Base-by-base conservation (phyloP, 2,888 invertebrate species). In the Oconnorella tubifera region DNA sequence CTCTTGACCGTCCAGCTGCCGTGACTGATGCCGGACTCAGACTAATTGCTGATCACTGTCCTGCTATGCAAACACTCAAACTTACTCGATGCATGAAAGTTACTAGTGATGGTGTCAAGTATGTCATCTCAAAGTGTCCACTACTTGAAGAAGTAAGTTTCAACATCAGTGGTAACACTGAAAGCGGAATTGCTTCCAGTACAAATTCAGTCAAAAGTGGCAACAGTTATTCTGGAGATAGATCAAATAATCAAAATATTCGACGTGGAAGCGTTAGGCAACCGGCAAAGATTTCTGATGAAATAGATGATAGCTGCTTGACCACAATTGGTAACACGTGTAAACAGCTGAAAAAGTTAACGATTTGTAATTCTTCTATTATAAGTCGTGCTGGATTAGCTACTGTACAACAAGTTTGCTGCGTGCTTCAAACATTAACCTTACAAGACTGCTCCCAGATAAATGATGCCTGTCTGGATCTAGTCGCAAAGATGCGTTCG, bases 41-140 rank as follows among this genome's bases (percentile, higher is more conserved):
- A 29, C 31, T 63, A n/a, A 57, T 69, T 4, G 68, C 69, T 10
- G 71, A 71, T 19, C 32, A 65, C 56, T 71, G 69, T 62, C 64
- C 68, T 3, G n/a, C 33, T 25, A 49, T 71, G n/a, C 29, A 25
- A 25, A 59, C 57, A 33, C 56, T 71, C 3, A 65, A 57, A 28
- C 27, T 69, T 27, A 59, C 59, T 49, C 56, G 68, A 33, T 63
- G 61, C 48, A 32, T 50, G 3, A 62, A 58, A 19, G 51, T 69
- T 2, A 68, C 67, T 27, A 64, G 57, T 31, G 50, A 29, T 23
- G 70, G 66, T 10, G 58, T 69, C 2, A 50, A 32, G 53, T 65
- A 68, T 33, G 31, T 70, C 4, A 62, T 33, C 6, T 56, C 63
- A 48, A 66, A 61, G 28, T 64, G 62, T 55, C 56, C 59, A 2